Conservation (phyloP, 2,888 invertebrate species). For the Thyatira batis region DNA sequence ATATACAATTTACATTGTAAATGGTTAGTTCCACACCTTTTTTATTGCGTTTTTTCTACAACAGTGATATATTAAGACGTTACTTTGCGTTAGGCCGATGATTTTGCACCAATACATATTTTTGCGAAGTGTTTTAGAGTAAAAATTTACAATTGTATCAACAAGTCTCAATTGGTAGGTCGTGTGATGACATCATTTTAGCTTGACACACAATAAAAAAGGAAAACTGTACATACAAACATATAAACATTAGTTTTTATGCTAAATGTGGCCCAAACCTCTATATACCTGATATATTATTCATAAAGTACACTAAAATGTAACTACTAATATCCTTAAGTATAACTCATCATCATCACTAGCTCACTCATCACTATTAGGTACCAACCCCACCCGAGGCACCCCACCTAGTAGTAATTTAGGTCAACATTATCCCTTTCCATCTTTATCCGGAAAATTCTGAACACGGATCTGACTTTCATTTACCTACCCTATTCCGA, state of each 20-base stretch:
- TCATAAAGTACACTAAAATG: no score
- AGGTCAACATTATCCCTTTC: no score
- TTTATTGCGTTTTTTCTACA: neutral
- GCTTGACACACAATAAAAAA: slow-evolving; percentile 25
- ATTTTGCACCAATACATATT: neutral
- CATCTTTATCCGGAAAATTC: no score
- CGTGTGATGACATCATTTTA: slow-evolving; percentile 50
- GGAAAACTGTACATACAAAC: slow-evolving; percentile 25
- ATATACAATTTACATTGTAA: neutral
- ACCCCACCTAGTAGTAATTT: no score
- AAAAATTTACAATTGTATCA: slow-evolving; percentile 3
- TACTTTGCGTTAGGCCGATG: neutral
- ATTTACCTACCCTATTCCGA: no score
- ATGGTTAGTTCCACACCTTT: neutral
- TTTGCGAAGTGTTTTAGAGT: neutral
- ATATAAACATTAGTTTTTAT: slow-evolving; percentile 7
- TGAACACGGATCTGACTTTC: no score
- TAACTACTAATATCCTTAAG: no score
- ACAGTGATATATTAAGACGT: neutral
- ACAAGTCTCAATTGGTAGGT: slow-evolving; percentile 37
- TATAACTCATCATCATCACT: no score
- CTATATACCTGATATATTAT: neutral
- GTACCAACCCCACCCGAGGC: no score
- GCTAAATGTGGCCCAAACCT: neutral
- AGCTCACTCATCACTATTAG: no score